Evolutionary conservation across 2,797 vertebrate genomes (phyloP), one percentile per base, ranked within the genome.

Genomic region (Amblyraja radiata): DNA sequence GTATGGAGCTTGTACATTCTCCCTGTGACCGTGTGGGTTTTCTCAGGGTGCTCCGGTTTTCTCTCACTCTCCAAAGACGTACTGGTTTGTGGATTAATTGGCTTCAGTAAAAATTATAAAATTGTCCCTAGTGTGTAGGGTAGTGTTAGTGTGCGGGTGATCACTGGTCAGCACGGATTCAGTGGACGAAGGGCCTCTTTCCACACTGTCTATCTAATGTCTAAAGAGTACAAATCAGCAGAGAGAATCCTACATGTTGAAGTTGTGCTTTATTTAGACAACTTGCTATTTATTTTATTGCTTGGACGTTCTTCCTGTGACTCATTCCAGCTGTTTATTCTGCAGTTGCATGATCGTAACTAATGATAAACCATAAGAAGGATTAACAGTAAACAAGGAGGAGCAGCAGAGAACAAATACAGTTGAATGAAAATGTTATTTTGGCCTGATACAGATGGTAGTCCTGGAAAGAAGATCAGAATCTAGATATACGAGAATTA

Each of bases 301-400:
- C 65, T 90, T 90, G 88, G 65, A 32, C 73, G 32, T 73, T 46
- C 88, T 39, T 90, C 65, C 88, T 90, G 21, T 90, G 88, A 90
- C 65, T 90, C 88, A 90, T 73, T 68, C 65, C 21, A 39, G 32
- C 32, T 90, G 88, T 90, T 90, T 73, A 73, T 90, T 90, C 8
- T 68, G 65, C 88, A 90, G 61, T 71, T 11, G 36, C 63, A n/a
- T 46, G 88, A 90, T 90, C 63, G 65, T 71, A 73, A 46, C 88
- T 36, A 71, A 39, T 90, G 88, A 90, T 90, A 90, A 90, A 90
- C 10, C 88, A 39, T 46, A 28, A 68, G 63, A 18, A 68, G 88
- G 88, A 25, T 73, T 68, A 73, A 90, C 65, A 90, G 5, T 90
- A 71, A 90, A 90, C 16, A 90, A 73, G 46, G 13, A 25, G n/a